A percentile compares a stretch with the other conserved stretches of the same genome.
phyloP scores from a whole-genome alignment of 92 coral and sea anemone species.

The Palythoa caribaeorum region DNA sequence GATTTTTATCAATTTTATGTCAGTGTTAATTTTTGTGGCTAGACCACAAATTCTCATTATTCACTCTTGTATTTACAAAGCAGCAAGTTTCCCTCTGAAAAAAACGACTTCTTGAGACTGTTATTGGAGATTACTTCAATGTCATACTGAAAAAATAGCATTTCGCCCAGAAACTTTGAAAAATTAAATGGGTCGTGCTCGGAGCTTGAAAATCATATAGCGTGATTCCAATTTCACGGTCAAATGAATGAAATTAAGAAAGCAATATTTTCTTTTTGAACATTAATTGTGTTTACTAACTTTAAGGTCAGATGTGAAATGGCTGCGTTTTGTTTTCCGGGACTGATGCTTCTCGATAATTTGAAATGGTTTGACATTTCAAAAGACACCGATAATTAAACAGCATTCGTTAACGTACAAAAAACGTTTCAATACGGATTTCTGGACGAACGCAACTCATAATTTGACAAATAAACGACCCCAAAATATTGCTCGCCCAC shows the following conservation, averaged over 20 bases:
- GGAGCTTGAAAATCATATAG: neutral
- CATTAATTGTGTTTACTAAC: neutral
- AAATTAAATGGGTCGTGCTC: no score
- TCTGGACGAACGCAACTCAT: neutral
- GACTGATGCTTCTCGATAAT: neutral
- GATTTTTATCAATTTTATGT: neutral
- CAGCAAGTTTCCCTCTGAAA: neutral
- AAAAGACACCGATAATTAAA: neutral
- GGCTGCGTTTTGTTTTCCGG: neutral
- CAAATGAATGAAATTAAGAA: neutral
- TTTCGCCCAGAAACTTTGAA: neutral
- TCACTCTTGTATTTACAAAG: neutral
- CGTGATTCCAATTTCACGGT: constrained; percentile 16
- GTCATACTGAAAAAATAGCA: neutral
- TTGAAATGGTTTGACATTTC: neutral
- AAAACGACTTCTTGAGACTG: neutral
- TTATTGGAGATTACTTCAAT: neutral
- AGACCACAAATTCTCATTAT: neutral
- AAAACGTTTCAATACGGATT: neutral
- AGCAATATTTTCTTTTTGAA: constrained; percentile 6
- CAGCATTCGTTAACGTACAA: neutral
- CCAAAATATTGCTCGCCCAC: neutral
- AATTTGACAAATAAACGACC: neutral
- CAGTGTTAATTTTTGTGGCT: neutral
- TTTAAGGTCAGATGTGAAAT: neutral